These are phyloP conservation scores for Caenorhabditis macrosperma DNA, from an alignment of 2,888 invertebrate species.

Conservation along the genomic window DNA sequence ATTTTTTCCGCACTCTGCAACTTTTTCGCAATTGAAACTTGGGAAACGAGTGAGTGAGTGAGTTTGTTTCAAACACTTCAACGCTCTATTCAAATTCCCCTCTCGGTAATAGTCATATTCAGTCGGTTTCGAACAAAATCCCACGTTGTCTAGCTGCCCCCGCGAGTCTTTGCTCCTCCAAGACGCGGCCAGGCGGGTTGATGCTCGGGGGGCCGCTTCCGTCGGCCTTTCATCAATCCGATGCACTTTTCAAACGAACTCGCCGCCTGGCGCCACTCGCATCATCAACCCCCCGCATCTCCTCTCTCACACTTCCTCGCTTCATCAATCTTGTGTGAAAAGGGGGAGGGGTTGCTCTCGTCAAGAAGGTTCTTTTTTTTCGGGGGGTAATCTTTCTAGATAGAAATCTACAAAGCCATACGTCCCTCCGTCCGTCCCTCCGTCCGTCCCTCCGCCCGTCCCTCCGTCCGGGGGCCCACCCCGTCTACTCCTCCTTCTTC, in stretches of 20 bases:
- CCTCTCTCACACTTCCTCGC: conserved; percentile 32
- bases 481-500: conserved; percentile 4
- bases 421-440: conserved; percentile 18
- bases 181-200: neutral
- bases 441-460: conserved; percentile 15
- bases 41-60: too few species aligned
- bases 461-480: neutral
- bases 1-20: too few species aligned
- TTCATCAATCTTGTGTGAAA: conserved; percentile 49
- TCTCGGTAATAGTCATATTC: too few species aligned
- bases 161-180: neutral
- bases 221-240: conserved; percentile 46
- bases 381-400: conserved; percentile 44
- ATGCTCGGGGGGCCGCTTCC: neutral
- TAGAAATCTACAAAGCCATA: conserved; percentile 44
- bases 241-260: conserved; percentile 49
- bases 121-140: too few species aligned
- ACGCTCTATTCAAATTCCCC: too few species aligned
- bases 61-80: too few species aligned
- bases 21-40: too few species aligned
- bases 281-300: neutral
- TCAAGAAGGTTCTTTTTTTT: conserved; percentile 28
- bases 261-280: conserved; percentile 8
- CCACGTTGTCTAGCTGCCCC: neutral
- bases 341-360: conserved; percentile 19